Evolutionary conservation across 2,888 invertebrate genomes (phyloP), one percentile per base, ranked within the genome.

Genomic region (Amitus sp.): DNA sequence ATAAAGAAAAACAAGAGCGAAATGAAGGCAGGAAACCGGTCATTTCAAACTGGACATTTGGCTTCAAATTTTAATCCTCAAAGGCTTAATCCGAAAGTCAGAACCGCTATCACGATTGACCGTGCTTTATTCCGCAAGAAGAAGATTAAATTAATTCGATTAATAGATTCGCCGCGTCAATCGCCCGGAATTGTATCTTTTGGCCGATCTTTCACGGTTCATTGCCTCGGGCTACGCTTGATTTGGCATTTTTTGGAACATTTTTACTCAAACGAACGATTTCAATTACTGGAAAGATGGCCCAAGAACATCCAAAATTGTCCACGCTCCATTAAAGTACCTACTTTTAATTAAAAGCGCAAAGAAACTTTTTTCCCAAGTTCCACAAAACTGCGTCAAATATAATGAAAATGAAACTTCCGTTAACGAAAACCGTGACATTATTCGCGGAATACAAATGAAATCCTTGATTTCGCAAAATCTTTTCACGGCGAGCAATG

Each of bases 91-190:
- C 80, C 76, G 27, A 56, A 64, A 70, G 72, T 68, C 72, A 69
- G 70, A 69, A 68, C 74, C 73, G 79, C 65, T 73, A 77, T 80
- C 81, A 82, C 81, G 81, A 70, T 37, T 71, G 72, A 63, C 67
- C 82, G 82, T 80, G 80, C 77, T 68, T 65, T 53, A 56, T 62
- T 69, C 59, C 62, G 49, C 56, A 62, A 61, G 65, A 59, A 54
- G 62, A 69, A 76, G 81, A 77, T 82, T 81, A 79, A 65, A 75
- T 78, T 80, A 76, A 78, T 79, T 79, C 79, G 74, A 78, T 78
- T 73, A 76, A 80, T 76, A 77, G 74, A 79, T 77, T 74, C 75
- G 62, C 61, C 19, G 54, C 68, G 69, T 68, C 56, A 49, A 50
- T 53, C 49, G 47, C 54, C 62, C 59, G 59, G 62, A 59, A 56